phyloP scores from a whole-genome alignment of 2,113 vertebrate genomes.

The Triplophysa dalaica region DNA sequence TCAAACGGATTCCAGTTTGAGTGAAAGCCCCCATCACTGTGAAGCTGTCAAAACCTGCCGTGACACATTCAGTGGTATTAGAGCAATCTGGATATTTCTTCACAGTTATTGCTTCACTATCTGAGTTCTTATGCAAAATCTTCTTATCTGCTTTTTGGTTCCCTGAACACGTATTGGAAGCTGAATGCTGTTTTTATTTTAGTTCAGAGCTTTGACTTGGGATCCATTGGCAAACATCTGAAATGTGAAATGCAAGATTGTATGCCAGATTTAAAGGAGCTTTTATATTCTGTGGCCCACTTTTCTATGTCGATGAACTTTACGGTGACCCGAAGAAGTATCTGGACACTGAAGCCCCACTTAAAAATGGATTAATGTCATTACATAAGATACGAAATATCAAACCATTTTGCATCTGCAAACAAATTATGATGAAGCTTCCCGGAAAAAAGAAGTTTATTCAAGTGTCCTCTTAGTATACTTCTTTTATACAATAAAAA shows the following conservation, averaged over 20 bases:
- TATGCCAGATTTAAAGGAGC: neutral
- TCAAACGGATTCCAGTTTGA: conserved; percentile 30
- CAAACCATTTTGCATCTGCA: neutral
- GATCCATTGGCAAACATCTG: neutral
- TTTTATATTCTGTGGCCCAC: neutral
- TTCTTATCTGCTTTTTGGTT: neutral
- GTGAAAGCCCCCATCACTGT: neutral
- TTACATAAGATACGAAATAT: neutral
- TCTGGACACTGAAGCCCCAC: neutral
- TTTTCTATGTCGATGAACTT: neutral
- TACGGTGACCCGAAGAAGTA: neutral
- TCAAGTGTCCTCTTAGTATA: no score
- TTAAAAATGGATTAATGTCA: conserved; percentile 21
- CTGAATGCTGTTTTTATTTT: conserved; percentile 16
- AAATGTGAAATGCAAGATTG: conserved; percentile 9
- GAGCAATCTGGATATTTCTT: conserved; percentile 23
- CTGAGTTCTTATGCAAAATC: neutral
- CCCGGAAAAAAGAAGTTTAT: no score
- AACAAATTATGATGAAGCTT: neutral
- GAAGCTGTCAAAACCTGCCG: neutral
- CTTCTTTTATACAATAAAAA: no score
- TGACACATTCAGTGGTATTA: conserved; percentile 23
- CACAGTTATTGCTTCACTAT: neutral
- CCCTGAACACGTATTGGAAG: conserved; percentile 31
- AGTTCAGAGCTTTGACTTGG: neutral